phyloP scores from a whole-genome alignment of 2,797 vertebrate genomes.

The Botia kubotai region DNA sequence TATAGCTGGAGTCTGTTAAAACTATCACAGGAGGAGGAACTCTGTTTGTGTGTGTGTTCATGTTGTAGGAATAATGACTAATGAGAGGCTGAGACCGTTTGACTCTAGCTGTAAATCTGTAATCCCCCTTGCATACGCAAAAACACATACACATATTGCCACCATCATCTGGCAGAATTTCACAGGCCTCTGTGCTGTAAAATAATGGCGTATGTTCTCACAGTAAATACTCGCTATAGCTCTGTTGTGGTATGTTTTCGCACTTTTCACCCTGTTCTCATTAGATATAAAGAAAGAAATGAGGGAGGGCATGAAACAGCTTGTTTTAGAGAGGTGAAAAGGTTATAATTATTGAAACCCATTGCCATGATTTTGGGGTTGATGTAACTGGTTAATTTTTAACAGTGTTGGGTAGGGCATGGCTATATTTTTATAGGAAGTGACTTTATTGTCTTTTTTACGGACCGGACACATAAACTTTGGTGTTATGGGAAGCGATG shows the following conservation, averaged over 20 bases:
- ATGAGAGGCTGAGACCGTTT: constrained; percentile 70
- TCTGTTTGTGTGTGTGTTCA: constrained; percentile 32
- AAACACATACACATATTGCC: constrained; percentile 44
- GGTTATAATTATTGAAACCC: constrained; percentile 64
- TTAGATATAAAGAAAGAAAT: constrained; percentile 57
- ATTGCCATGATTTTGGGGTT: constrained; percentile 57
- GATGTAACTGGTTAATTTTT: constrained; percentile 64
- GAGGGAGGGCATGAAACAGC: constrained; percentile 35
- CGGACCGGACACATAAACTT: constrained; percentile 42
- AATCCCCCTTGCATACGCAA: constrained; percentile 21
- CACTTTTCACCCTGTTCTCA: constrained; percentile 69
- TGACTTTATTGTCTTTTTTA: constrained; percentile 55
- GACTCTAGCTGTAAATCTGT: constrained; percentile 68
- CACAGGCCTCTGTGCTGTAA: constrained; percentile 67
- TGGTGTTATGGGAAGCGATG: constrained; percentile 52
- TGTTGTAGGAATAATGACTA: constrained; percentile 65
- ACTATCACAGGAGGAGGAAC: constrained; percentile 71
- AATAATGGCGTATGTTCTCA: constrained; percentile 67
- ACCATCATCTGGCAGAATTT: constrained; percentile 68
- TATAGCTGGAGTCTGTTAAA: constrained; percentile 73
- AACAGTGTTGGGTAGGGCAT: constrained; percentile 65
- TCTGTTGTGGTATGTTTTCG: constrained; percentile 70
- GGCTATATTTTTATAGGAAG: constrained; percentile 58
- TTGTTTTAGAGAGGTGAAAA: constrained; percentile 58
- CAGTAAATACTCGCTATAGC: constrained; percentile 66